These are phyloP conservation scores for Scortum barcoo DNA, from an alignment of 2,113 vertebrate genomes.

Conservation along the genomic window DNA sequence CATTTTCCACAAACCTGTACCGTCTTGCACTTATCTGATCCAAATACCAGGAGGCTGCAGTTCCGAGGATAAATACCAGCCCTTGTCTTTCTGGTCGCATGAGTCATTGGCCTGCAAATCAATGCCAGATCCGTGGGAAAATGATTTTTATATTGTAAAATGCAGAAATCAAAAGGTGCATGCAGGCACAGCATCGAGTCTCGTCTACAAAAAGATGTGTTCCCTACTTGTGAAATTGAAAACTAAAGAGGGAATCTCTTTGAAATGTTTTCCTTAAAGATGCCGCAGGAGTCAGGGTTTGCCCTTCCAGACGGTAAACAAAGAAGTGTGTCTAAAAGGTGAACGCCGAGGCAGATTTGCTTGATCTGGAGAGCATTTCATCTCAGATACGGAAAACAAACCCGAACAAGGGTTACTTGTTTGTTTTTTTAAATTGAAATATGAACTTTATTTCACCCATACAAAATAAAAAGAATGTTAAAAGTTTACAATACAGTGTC, in stretches of 20 bases:
- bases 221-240: slow-evolving; percentile 16
- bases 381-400: neutral
- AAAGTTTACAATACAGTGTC: slow-evolving; percentile 86
- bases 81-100: slow-evolving; percentile 30
- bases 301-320: slow-evolving; percentile 6
- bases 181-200: neutral
- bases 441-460: slow-evolving; percentile 87
- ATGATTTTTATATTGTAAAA: neutral
- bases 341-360: neutral
- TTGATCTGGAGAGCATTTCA: neutral
- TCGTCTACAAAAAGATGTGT: slow-evolving; percentile 19
- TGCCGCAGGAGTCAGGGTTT: neutral
- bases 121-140: slow-evolving; percentile 5
- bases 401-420: neutral
- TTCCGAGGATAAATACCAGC: neutral
- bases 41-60: slow-evolving; percentile 27
- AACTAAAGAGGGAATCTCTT: neutral
- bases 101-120: slow-evolving; percentile 23
- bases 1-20: slow-evolving; percentile 47
- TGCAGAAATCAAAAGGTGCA: neutral
- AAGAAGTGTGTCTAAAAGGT: neutral
- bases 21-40: slow-evolving; percentile 67
- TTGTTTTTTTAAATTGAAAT: slow-evolving; percentile 78
- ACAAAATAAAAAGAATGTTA: slow-evolving; percentile 89
- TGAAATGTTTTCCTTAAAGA: slow-evolving; percentile 3